These are phyloP conservation scores for Rhinella marina DNA, from an alignment of 2,797 vertebrate species.

Conservation along the genomic window DNA sequence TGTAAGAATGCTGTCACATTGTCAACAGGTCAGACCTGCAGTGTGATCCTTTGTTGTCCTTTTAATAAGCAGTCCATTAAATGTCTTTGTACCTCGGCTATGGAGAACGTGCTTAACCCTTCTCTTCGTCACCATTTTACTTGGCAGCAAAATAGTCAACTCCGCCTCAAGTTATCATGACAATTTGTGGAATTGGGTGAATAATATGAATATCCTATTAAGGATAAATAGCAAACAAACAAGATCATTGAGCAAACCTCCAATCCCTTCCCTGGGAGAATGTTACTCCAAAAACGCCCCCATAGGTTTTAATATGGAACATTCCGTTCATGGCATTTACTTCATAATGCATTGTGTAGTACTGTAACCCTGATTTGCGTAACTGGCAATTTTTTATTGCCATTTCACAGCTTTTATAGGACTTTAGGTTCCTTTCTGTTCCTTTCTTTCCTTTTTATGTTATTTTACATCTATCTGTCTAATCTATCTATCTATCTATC, in stretches of 20 bases:
- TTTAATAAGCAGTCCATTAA: constrained; percentile 32
- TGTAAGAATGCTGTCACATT: constrained; percentile 22
- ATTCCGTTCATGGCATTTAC: neutral
- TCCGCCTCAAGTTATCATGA: neutral
- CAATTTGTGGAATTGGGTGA: neutral
- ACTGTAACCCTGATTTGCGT: neutral
- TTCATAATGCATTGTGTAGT: neutral
- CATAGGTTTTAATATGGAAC: neutral
- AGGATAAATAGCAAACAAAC: neutral
- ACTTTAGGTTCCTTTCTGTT: neutral
- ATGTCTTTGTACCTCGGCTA: neutral
- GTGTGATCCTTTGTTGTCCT: constrained; percentile 20
- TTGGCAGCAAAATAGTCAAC: neutral
- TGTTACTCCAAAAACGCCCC: neutral
- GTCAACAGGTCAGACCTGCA: constrained; percentile 1
- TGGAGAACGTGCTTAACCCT: neutral
- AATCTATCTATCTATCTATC: constrained; percentile 7
- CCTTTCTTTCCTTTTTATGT: too few species aligned
- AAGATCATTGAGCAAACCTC: neutral
- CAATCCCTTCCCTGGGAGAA: neutral
- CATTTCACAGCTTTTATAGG: neutral
- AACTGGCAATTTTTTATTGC: neutral
- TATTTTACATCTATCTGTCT: neutral
- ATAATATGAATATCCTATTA: neutral
- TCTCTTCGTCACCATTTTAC: too few species aligned